Evolutionary conservation across 1,140 invertebrate genomes (phyloP).

Genomic region (Drosophila athabasca): DNA sequence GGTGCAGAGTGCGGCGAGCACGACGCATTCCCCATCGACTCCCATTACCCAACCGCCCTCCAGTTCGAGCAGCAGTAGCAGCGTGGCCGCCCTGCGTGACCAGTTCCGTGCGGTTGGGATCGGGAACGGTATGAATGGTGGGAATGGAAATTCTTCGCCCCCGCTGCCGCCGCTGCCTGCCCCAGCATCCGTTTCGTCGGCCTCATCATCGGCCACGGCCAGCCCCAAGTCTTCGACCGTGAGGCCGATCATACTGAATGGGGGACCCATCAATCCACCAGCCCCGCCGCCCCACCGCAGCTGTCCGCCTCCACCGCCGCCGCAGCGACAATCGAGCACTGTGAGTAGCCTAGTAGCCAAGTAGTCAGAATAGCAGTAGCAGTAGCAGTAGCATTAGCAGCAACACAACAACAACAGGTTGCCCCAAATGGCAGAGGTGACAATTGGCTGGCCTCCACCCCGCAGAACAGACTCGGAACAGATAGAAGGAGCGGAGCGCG

Average conservation of each 20-base stretch:
- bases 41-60: constrained; percentile 65
- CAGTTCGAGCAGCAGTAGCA: constrained; percentile 68
- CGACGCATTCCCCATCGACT: constrained; percentile 51
- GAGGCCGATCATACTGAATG: constrained; percentile 76
- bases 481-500: no score
- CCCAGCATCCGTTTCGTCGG: constrained; percentile 23
- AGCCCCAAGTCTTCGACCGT: constrained; percentile 58
- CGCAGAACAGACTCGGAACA: background rate
- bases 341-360: constrained; percentile 67
- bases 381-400: constrained; percentile 11
- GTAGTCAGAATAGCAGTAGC: constrained; percentile 75
- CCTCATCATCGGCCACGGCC: constrained; percentile 30
- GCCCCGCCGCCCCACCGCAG: constrained; percentile 79
- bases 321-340: constrained; percentile 77
- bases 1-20: constrained; percentile 56
- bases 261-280: constrained; percentile 75
- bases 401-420: constrained; percentile 43
- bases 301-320: constrained; percentile 80
- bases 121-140: background rate
- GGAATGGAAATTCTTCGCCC: constrained; percentile 53
- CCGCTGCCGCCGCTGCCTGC: constrained; percentile 50
- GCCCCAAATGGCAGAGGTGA: constrained; percentile 51
- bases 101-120: constrained; percentile 58
- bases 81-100: constrained; percentile 73
- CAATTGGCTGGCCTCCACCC: background rate